These are phyloP conservation scores for Talpa occidentalis DNA, from an alignment of 2,113 vertebrate species.

Conservation along the genomic window DNA sequence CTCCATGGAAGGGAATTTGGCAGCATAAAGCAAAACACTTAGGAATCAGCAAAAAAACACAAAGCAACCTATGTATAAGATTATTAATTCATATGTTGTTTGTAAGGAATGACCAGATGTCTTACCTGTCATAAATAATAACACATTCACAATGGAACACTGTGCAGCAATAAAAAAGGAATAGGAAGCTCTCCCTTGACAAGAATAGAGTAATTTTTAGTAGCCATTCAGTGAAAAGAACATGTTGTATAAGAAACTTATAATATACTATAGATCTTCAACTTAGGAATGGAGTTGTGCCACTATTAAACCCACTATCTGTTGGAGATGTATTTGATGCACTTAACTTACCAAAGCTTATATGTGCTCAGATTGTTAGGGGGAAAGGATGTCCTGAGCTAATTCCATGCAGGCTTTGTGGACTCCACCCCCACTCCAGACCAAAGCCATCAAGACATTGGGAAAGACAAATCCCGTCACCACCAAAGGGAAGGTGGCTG, in stretches of 20 bases:
- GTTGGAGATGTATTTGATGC: background rate
- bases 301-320: background rate
- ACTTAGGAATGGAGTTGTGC: background rate
- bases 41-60: conserved; percentile 31
- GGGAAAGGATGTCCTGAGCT: too few relatives aligned
- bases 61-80: background rate
- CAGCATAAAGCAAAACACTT: background rate
- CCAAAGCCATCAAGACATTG: too few relatives aligned
- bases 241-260: background rate
- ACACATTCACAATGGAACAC: background rate
- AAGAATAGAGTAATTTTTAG: background rate
- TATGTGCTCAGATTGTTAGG: background rate
- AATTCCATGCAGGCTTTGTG: too few relatives aligned
- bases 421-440: too few relatives aligned
- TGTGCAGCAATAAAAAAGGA: background rate
- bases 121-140: background rate
- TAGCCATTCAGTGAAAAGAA: background rate
- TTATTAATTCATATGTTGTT: background rate
- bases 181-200: background rate
- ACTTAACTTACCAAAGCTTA: background rate
- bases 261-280: background rate
- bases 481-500: too few relatives aligned
- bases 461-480: too few relatives aligned
- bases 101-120: conserved; percentile 4
- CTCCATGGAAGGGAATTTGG: background rate